Conservation (phyloP, 2,113 vertebrate species). For the Piaya cayana region DNA sequence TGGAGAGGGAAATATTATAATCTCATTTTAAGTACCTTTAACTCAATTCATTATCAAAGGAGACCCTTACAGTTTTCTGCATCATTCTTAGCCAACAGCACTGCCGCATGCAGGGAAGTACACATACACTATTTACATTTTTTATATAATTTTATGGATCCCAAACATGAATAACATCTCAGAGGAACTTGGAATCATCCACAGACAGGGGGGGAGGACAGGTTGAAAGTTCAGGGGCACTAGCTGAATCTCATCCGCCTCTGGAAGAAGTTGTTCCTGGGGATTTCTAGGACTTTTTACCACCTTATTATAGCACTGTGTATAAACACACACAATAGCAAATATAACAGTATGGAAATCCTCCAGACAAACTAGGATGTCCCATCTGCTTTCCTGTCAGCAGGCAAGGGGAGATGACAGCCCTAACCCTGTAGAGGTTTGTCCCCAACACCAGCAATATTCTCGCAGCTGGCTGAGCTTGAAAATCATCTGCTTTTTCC, state of each 20-base stretch:
- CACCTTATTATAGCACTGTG: neutral
- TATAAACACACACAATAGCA: neutral
- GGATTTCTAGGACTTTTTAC: neutral
- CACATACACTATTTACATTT: neutral
- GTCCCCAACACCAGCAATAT: neutral
- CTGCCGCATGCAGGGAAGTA: neutral
- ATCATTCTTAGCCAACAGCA: neutral
- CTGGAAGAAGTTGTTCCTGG: neutral
- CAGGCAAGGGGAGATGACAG: neutral
- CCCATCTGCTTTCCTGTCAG: neutral
- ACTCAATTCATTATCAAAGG: neutral
- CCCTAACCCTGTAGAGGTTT: neutral
- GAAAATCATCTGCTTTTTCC: neutral
- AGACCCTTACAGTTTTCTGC: neutral
- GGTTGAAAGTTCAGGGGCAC: neutral
- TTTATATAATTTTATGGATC: neutral
- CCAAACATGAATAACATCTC: neutral
- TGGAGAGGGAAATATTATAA: conserved; percentile 52
- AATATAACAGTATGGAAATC: neutral
- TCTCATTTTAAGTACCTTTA: neutral
- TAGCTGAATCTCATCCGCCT: neutral
- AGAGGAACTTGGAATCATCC: neutral
- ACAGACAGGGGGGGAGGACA: neutral
- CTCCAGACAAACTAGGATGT: neutral
- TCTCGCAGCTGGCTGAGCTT: neutral